Percentiles rank a stretch among this genome's conserved stretches.
These are phyloP conservation scores for Amblyornis subalaris DNA, from an alignment of 2,113 vertebrate genomes.

Conservation along the genomic window DNA sequence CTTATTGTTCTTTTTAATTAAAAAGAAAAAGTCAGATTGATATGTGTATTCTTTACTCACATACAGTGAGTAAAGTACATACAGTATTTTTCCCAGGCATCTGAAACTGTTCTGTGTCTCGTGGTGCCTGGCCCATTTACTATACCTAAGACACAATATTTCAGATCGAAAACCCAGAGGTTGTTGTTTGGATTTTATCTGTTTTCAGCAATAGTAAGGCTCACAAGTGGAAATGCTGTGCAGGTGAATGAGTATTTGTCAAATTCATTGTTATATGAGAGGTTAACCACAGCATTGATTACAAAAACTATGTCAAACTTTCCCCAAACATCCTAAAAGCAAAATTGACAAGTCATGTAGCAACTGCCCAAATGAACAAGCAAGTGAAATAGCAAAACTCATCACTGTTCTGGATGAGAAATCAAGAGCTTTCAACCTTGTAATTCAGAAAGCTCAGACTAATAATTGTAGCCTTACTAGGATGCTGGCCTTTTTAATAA, in stretches of 20 bases:
- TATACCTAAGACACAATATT: not conserved
- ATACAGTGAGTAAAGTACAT: not conserved
- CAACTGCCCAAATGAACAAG: not conserved
- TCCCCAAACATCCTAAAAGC: not conserved
- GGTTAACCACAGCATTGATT: not conserved
- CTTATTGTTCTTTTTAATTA: not conserved
- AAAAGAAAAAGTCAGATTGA: not conserved
- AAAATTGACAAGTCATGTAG: not conserved
- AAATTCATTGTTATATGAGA: not conserved
- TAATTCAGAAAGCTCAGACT: not conserved
- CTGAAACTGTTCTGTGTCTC: not conserved
- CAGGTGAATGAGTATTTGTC: not conserved
- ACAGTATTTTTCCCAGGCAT: not conserved
- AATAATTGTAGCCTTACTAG: not conserved
- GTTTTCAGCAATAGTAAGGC: not conserved
- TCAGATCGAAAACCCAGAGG: not conserved
- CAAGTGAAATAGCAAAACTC: not conserved
- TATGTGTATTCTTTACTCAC: not conserved
- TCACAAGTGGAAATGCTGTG: not conserved
- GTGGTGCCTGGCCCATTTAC: not conserved
- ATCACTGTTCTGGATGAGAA: not conserved
- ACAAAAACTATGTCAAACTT: not conserved
- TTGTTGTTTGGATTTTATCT: not conserved
- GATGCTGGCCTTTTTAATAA: not conserved
- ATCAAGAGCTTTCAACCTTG: not conserved